phyloP scores from a whole-genome alignment of 2,797 vertebrate species.

The Leptoclinus maculatus region DNA sequence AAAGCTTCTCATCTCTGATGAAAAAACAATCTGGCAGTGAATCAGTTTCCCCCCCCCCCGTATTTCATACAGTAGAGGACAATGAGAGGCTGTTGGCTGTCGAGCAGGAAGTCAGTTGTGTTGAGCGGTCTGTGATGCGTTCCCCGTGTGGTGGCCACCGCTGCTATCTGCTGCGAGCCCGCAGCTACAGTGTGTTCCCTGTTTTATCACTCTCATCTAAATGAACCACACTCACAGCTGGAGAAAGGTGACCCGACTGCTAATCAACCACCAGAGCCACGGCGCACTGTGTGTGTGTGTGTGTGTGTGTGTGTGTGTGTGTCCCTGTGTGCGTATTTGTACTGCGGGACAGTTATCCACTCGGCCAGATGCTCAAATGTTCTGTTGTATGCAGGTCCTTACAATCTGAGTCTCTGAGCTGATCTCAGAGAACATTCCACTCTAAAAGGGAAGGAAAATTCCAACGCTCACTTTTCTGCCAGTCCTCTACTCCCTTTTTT shows the following conservation, averaged over 20 bases:
- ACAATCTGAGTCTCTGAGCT: conserved; percentile 66
- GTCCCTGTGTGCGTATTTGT: conserved; percentile 15
- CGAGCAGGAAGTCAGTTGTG: conserved; percentile 38
- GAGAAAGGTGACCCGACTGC: conserved; percentile 82
- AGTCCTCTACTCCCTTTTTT: conserved; percentile 62
- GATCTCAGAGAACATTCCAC: conserved; percentile 69
- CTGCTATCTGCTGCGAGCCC: conserved; percentile 69
- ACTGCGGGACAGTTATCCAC: conserved; percentile 53
- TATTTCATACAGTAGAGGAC: conserved; percentile 37
- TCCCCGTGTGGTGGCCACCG: conserved; percentile 53
- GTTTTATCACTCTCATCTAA: conserved; percentile 80
- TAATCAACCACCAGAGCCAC: conserved; percentile 71
- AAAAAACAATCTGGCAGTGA: conserved; percentile 6
- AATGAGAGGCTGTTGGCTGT: conserved; percentile 32
- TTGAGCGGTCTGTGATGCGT: conserved; percentile 50
- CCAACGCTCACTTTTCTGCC: conserved; percentile 70
- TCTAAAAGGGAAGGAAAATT: conserved; percentile 72
- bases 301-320: conserved; percentile 34
- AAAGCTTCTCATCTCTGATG: conserved; percentile 36
- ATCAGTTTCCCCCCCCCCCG: conserved; percentile 15
- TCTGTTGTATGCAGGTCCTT: conserved; percentile 51
- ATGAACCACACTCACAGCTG: conserved; percentile 79
- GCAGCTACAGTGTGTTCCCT: conserved; percentile 76
- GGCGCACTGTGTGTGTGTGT: conserved; percentile 28
- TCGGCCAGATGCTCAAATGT: conserved; percentile 57